A percentile compares a stretch with the other conserved stretches of the same genome.
These are phyloP conservation scores for Pristionchus japonicus DNA, from an alignment of 2,888 invertebrate species.

Conservation along the genomic window DNA sequence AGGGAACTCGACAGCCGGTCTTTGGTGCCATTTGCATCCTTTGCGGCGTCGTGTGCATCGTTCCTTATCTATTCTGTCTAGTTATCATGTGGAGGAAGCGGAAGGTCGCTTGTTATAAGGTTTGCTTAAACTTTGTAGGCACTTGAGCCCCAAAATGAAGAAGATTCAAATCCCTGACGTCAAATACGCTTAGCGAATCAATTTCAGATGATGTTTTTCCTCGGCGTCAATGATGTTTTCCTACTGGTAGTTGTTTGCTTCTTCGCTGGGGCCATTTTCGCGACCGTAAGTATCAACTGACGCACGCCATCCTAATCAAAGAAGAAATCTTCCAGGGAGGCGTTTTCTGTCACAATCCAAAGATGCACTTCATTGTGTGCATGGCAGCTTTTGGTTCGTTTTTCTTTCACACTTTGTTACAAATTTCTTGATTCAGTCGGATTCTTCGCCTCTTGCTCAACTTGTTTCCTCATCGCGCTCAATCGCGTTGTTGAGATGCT, in stretches of 20 bases:
- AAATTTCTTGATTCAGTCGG: too few species aligned
- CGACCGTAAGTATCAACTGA: neutral
- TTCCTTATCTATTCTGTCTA: neutral
- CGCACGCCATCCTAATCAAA: too few species aligned
- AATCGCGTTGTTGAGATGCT: slow-evolving; percentile 6
- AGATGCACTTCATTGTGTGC: neutral
- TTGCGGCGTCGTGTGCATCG: neutral
- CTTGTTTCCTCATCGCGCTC: slow-evolving; percentile 26
- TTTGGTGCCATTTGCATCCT: neutral
- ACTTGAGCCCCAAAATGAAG: neutral
- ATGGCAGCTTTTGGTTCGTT: neutral
- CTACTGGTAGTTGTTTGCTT: neutral
- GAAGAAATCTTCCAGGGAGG: neutral
- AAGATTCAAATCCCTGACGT: too few species aligned
- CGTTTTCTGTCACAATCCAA: slow-evolving; percentile 4
- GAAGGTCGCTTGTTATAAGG: neutral
- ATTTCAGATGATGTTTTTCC: slow-evolving; percentile 30
- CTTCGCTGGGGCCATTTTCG: neutral
- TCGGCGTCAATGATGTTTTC: neutral
- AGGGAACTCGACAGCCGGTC: neutral
- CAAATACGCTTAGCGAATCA: neutral
- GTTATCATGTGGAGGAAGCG: neutral
- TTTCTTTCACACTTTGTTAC: too few species aligned
- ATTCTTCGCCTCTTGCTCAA: neutral
- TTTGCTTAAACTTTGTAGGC: neutral